Evolutionary conservation across 2,888 invertebrate genomes (phyloP).

Genomic region (Metacarcinus magister): DNA sequence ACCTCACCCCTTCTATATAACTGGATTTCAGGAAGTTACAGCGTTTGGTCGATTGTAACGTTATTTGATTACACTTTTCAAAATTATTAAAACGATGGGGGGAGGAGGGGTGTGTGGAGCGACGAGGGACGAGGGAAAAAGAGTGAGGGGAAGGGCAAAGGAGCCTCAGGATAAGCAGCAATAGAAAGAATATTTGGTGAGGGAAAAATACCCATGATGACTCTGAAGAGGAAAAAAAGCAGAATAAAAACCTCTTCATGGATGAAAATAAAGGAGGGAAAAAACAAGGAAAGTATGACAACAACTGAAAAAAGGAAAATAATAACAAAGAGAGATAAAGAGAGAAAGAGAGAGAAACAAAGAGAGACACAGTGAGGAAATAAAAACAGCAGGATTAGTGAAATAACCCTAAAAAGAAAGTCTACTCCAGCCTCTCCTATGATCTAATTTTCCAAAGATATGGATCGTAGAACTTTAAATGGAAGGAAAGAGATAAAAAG

Average conservation of each 20-base stretch:
- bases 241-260: not conserved
- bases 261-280: not conserved
- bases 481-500: slow-evolving; percentile 21
- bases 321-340: slow-evolving; percentile 1
- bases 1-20: not conserved
- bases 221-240: not conserved
- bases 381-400: not conserved
- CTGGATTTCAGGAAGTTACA: slow-evolving; percentile 26
- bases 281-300: not conserved
- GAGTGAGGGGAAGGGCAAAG: not conserved
- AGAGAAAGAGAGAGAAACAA: slow-evolving; percentile 45
- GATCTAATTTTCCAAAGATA: slow-evolving; percentile 45
- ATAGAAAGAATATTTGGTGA: not conserved
- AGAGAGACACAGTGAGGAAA: not conserved
- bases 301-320: not conserved
- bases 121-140: not conserved
- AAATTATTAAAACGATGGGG: slow-evolving; percentile 31
- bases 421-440: not conserved
- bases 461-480: slow-evolving; percentile 41
- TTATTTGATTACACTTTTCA: slow-evolving; percentile 40
- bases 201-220: not conserved
- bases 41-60: not conserved
- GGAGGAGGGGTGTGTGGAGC: not conserved
- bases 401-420: not conserved
- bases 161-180: not conserved